A percentile compares a stretch with the other conserved stretches of the same genome.
Conservation (phyloP, 2,888 invertebrate genomes). For the Eupelmus urozonus region DNA sequence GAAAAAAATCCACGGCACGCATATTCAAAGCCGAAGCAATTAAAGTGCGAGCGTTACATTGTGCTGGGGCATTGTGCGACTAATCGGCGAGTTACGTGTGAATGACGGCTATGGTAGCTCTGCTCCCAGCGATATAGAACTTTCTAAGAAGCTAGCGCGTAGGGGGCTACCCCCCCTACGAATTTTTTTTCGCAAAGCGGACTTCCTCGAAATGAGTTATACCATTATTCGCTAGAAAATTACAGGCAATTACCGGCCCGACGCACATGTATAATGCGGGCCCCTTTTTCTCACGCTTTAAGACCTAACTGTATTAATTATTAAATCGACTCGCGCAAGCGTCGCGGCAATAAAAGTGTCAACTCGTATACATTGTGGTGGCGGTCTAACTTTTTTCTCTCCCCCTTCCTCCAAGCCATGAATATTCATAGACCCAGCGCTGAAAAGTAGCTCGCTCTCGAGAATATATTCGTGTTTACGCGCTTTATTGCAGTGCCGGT, state of each 20-base stretch:
- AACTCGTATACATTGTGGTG: neutral
- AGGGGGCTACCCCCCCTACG: neutral
- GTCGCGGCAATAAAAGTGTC: slow-evolving; percentile 25
- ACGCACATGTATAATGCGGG: neutral
- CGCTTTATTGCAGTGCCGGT: no score
- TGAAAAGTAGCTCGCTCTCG: no score
- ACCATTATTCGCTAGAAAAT: slow-evolving; percentile 42
- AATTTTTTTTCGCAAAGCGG: slow-evolving; percentile 14
- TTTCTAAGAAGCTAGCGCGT: neutral
- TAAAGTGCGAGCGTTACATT: slow-evolving; percentile 6
- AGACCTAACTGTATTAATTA: slow-evolving; percentile 46
- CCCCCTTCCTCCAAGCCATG: neutral
- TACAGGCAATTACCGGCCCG: slow-evolving; percentile 36
- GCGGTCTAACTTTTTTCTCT: no score
- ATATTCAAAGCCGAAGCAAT: slow-evolving; percentile 19
- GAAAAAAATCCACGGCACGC: no score
- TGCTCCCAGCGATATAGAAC: no score
- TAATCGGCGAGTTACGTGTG: slow-evolving; percentile 45
- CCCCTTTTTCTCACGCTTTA: slow-evolving; percentile 43
- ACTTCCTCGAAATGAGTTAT: slow-evolving; percentile 42
- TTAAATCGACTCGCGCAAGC: slow-evolving; percentile 30
- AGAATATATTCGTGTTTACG: no score
- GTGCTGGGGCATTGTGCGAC: slow-evolving; percentile 39
- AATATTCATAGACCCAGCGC: no score
- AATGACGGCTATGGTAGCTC: slow-evolving; percentile 14